Conservation (phyloP, 2,797 vertebrate genomes). For the Nasua narica region DNA sequence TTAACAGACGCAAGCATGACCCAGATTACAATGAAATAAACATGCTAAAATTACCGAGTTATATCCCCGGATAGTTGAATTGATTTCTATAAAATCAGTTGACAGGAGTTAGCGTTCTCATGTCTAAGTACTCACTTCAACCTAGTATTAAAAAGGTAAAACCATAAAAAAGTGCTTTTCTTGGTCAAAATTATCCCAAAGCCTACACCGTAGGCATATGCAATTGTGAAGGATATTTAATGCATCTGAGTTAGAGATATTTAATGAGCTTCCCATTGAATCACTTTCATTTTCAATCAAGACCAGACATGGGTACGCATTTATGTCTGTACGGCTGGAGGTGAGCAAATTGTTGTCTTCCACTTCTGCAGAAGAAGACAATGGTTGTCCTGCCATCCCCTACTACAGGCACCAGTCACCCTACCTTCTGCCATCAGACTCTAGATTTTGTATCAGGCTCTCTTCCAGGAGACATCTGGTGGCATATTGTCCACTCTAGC, state of each 20-base stretch:
- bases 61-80: not conserved
- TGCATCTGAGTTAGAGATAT: slow-evolving; percentile 6
- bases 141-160: slow-evolving; percentile 44
- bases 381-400: not conserved
- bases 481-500: slow-evolving; percentile 35
- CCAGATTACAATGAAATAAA: slow-evolving; percentile 5
- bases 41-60: not conserved
- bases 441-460: not conserved
- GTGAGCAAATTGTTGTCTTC: not conserved
- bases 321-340: accelerated
- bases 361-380: not conserved
- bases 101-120: slow-evolving; percentile 43
- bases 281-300: slow-evolving; percentile 69
- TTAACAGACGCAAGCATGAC: not conserved
- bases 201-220: slow-evolving; percentile 58
- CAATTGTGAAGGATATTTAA: slow-evolving; percentile 51
- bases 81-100: slow-evolving; percentile 36
- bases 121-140: slow-evolving; percentile 57
- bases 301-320: not conserved
- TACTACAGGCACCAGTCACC: not conserved
- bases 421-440: not conserved
- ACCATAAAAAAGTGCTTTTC: slow-evolving; percentile 41
- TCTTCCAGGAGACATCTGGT: slow-evolving; percentile 32
- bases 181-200: slow-evolving; percentile 56
- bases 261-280: slow-evolving; percentile 64